phyloP scores from a whole-genome alignment of 2,888 invertebrate genomes.

The Chironomus riparius region DNA sequence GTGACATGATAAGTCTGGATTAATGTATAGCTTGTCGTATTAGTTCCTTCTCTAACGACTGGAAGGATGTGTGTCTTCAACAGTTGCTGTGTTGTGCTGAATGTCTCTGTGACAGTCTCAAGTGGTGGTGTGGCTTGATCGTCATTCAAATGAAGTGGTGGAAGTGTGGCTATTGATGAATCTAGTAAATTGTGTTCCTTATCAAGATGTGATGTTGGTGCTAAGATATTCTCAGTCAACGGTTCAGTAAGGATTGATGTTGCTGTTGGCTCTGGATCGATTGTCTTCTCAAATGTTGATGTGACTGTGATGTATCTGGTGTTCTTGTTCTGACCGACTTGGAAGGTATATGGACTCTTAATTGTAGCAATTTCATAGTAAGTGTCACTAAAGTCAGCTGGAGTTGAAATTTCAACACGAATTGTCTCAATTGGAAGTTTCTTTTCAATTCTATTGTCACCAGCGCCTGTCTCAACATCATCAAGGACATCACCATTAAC shows the following conservation, averaged over 20 bases:
- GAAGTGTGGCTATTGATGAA: conserved; percentile 73
- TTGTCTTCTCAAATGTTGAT: conserved; percentile 71
- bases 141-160: conserved; percentile 64
- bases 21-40: conserved; percentile 69
- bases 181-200: conserved; percentile 59
- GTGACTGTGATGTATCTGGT: conserved; percentile 74
- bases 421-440: conserved; percentile 66
- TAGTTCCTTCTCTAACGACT: conserved; percentile 61
- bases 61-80: conserved; percentile 83
- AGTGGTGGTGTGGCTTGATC: conserved; percentile 77
- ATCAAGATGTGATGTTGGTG: conserved; percentile 64
- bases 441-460: conserved; percentile 51
- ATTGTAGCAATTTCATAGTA: conserved; percentile 87
- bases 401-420: conserved; percentile 81
- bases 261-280: conserved; percentile 50
- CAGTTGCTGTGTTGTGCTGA: conserved; percentile 81
- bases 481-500: conserved; percentile 51
- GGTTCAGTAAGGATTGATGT: conserved; percentile 61
- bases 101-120: conserved; percentile 82
- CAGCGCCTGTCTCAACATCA: conserved; percentile 51
- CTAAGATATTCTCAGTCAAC: conserved; percentile 78
- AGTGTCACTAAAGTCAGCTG: conserved; percentile 72
- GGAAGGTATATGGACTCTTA: conserved; percentile 81
- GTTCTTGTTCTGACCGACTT: conserved; percentile 47
- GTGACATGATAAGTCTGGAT: conserved; percentile 85